Percentiles rank a stretch among this genome's conserved stretches.
Evolutionary conservation across 2,797 vertebrate genomes (phyloP).

Genomic region (Ispidina lecontei): DNA sequence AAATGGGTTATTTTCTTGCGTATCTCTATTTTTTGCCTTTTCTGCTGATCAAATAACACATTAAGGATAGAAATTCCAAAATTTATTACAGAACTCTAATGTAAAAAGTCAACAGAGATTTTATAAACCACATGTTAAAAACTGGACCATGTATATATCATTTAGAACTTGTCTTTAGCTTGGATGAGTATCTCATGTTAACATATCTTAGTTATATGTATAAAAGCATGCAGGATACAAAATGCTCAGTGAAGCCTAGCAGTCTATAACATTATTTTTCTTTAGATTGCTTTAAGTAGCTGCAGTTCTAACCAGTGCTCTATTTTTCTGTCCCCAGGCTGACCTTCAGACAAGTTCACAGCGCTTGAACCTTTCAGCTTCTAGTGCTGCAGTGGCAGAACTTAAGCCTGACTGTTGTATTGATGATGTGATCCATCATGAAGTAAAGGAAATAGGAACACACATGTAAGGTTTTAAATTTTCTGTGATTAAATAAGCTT

Average conservation of each 20-base stretch:
- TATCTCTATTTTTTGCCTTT: not conserved
- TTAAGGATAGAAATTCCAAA: not conserved
- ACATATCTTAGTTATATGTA: not conserved
- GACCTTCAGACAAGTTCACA: conserved; percentile 99
- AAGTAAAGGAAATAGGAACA: conserved; percentile 98
- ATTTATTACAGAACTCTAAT: not conserved
- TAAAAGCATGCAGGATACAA: not conserved
- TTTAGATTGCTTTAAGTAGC: not conserved
- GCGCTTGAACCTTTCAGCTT: conserved; percentile 95
- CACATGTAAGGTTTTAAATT: conserved; percentile 87
- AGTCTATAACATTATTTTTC: not conserved
- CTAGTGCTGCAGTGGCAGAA: conserved; percentile 90
- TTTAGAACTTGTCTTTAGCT: not conserved
- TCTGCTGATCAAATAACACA: not conserved
- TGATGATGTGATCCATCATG: conserved; percentile 98
- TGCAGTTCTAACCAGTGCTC: not conserved
- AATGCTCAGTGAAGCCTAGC: not conserved
- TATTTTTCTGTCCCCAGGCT: conserved; percentile 80
- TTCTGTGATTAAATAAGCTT: not conserved
- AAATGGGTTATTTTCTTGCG: not conserved
- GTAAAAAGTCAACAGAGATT: not conserved
- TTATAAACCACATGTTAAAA: not conserved
- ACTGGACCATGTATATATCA: not conserved
- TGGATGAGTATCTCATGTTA: not conserved
- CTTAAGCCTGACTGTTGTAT: conserved; percentile 96